Evolutionary conservation across 2,888 invertebrate species (phyloP).

Genomic region (Disparrhopalites patrizii): DNA sequence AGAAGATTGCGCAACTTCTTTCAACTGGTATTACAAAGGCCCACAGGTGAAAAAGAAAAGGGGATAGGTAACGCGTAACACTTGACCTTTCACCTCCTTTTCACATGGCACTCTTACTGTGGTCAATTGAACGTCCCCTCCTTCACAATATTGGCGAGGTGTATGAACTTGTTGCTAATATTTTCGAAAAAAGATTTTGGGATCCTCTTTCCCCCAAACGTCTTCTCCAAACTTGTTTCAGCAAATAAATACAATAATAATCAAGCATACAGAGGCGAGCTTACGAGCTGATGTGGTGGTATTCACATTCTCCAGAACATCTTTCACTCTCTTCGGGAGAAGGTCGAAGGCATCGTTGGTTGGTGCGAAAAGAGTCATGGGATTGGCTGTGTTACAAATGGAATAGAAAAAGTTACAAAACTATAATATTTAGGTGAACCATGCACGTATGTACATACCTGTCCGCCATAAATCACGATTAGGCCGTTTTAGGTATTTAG

Average conservation of each 20-base stretch:
- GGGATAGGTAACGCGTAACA: no score
- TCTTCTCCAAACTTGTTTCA: background rate
- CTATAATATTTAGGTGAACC: background rate
- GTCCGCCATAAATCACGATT: constrained; percentile 20
- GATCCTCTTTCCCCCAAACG: no score
- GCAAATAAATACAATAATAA: background rate
- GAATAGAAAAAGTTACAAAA: background rate
- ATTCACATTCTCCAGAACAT: constrained; percentile 37
- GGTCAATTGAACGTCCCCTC: no score
- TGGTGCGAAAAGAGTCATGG: constrained; percentile 48
- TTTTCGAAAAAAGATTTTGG: no score
- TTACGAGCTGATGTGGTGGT: constrained; percentile 23
- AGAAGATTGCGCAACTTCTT: no score
- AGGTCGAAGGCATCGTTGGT: constrained; percentile 48
- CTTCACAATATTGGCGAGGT: no score
- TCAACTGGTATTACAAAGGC: no score
- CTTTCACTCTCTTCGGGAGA: constrained; percentile 40
- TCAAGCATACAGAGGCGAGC: background rate
- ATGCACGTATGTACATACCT: background rate
- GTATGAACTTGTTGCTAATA: no score
- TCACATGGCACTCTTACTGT: no score
- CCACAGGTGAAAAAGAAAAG: no score
- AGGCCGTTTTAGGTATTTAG: background rate
- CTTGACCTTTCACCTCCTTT: no score
- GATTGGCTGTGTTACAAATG: constrained; percentile 38